Evolutionary conservation across 2,888 invertebrate genomes (phyloP), one percentile per base, ranked within the genome.

Genomic region (Koerneria pararmatus): DNA sequence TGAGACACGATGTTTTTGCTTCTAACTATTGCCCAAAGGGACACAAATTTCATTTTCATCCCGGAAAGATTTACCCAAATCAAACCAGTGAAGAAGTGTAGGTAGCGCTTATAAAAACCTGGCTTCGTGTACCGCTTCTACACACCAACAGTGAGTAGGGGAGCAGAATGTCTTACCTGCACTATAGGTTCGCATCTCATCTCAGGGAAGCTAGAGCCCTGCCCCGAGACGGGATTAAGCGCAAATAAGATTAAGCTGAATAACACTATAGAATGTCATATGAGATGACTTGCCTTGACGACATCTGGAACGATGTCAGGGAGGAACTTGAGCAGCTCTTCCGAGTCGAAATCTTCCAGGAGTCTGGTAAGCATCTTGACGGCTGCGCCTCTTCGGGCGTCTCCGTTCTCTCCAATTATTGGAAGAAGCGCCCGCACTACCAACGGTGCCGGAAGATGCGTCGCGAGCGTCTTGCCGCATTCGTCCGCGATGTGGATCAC

Each of bases 281-380:
- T n/a, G n/a, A n/a, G n/a, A n/a, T n/a, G n/a, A n/a, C 83, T 83
- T 84, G 91, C 92, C 88, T 90, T 89, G 57, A 93, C 89, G 8
- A 95, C 88, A 46, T 92, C 91, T 54, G 92, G 91, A 89, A 93
- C 92, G 67, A 94, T 89, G 71, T 89, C 89, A 1, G 88, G 87
- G 60, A 95, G 88, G 79, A 90, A 88, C 5, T 78, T 75, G 60
- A 89, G 89, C 80, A 91, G 89, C 1, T 69, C 68, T 31, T 69
- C 69, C 6, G 51, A 29, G 27, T 58, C 51, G 49, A 69, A 51
- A n/a, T 51, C 27, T 41, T 72, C 73, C 37, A 73, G 46, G 48
- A 73, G 62, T 57, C 56, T 15, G 22, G 91, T 90, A 53, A 93
- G 88, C 87, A 95, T 90, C 87, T 95, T 95, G 58, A 95, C 35